Base-by-base conservation (phyloP, 2,888 invertebrate genomes). In the Helicoverpa assulta region DNA sequence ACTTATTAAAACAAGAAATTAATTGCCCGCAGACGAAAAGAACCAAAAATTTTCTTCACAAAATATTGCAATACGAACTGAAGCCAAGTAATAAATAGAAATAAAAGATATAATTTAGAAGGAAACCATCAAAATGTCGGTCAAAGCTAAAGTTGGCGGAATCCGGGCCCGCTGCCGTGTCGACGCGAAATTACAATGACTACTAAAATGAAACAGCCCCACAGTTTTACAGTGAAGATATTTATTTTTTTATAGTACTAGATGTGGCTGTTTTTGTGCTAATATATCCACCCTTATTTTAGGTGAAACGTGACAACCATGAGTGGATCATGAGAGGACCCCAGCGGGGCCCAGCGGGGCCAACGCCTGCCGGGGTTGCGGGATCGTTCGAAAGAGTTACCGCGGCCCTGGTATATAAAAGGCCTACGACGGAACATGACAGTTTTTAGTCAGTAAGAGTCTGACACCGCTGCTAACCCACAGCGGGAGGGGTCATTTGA, bases 61-160 rank as follows among this genome's bases (percentile, higher is more conserved):
- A 73, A 76, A 57, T 1, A n/a, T 43, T 59, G 43, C 57, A 43
- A 53, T 40, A 59, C 54, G 66, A 57, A 67, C 59, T 62, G 64
- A 72, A 57, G 74, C 52, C 57, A 70, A 70, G 57, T n/a, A 73
- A 77, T 75, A 61, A 64, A 67, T 21, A 52, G 59, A 40, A 67
- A 67, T 68, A 70, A 82, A 80, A 77, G 5, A 80, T 73, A 81
- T 78, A 78, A 83, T 83, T 74, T 72, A 57, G 76, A 73, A 70
- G 68, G 69, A 73, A 85, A 69, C 76, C 83, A 81, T 80, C 80
- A 79, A 81, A 84, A 81, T 82, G 82, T 80, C 81, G 75, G 78
- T 88, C 90, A 89, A 88, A 89, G 88, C 70, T 26, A 85, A 89
- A 88, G 87, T 90, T 88, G 75, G 76, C 26, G 73, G 70, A 76